A percentile compares a stretch with the other conserved stretches of the same genome.
These are phyloP conservation scores for Manis javanica DNA, from an alignment of 2,797 vertebrate genomes.

Conservation along the genomic window DNA sequence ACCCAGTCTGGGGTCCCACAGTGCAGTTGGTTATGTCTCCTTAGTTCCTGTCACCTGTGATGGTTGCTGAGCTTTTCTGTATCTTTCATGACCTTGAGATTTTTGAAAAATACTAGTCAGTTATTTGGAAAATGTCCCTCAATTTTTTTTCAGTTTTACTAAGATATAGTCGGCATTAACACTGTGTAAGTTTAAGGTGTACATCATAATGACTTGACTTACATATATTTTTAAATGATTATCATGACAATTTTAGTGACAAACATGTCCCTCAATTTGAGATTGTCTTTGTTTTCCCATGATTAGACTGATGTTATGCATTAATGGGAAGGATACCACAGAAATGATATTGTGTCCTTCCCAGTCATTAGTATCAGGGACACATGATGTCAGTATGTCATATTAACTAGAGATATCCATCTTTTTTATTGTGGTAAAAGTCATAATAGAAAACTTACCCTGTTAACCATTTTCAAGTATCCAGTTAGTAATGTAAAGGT, in stretches of 20 bases:
- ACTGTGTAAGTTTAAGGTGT: background rate
- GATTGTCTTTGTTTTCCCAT: slow-evolving; percentile 25
- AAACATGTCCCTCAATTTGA: background rate
- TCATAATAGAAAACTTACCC: background rate
- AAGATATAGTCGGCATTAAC: background rate
- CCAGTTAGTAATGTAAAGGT: slow-evolving; percentile 20
- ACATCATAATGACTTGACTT: background rate
- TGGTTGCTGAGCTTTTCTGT: background rate
- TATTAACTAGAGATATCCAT: background rate
- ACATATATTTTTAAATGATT: background rate
- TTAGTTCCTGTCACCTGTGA: background rate
- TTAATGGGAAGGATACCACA: slow-evolving; percentile 9
- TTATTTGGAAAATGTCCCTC: slow-evolving; percentile 11
- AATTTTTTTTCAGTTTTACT: background rate
- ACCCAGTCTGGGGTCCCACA: background rate
- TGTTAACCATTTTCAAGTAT: slow-evolving; percentile 30
- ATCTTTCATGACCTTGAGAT: background rate
- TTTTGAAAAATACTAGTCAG: slow-evolving; percentile 41
- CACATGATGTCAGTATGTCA: background rate
- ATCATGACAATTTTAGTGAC: background rate
- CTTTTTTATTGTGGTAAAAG: slow-evolving; percentile 29
- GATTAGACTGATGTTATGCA: background rate
- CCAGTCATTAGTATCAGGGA: background rate
- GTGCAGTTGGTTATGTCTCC: background rate
- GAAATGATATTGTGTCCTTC: background rate